phyloP scores from a whole-genome alignment of 2,888 invertebrate genomes.

The Megaustenia siamemsis region DNA sequence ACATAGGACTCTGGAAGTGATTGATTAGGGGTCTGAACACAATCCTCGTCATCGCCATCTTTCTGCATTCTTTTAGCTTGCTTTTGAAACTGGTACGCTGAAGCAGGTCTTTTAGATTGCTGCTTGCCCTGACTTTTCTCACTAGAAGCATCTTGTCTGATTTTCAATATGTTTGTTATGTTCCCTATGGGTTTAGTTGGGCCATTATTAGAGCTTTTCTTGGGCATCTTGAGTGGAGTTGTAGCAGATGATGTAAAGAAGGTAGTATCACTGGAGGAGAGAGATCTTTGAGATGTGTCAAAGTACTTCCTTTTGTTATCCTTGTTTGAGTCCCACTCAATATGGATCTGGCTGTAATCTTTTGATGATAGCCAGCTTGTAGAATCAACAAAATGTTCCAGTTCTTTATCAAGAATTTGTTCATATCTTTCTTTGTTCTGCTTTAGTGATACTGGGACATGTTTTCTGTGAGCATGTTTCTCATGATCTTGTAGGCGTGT shows the following conservation, averaged over 20 bases:
- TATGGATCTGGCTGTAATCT: conserved; percentile 31
- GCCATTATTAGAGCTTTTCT: neutral
- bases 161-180: neutral
- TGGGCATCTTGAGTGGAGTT: neutral
- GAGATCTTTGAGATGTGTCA: neutral
- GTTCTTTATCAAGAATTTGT: conserved; percentile 10
- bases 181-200: neutral
- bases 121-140: neutral
- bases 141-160: neutral
- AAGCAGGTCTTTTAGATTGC: neutral
- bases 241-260: neutral
- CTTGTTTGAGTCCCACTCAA: conserved; percentile 29
- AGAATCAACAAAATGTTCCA: conserved; percentile 34
- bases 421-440: neutral
- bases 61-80: neutral
- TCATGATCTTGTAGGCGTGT: neutral
- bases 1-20: neutral
- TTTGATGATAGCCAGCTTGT: conserved; percentile 31
- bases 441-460: neutral
- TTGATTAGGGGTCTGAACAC: neutral
- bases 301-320: conserved; percentile 11
- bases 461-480: too few relatives aligned
- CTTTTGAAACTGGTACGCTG: neutral
- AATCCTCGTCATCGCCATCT: neutral
- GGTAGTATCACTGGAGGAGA: neutral